These are phyloP conservation scores for Drosophila affinis DNA, from an alignment of 2,888 invertebrate species.

Conservation along the genomic window DNA sequence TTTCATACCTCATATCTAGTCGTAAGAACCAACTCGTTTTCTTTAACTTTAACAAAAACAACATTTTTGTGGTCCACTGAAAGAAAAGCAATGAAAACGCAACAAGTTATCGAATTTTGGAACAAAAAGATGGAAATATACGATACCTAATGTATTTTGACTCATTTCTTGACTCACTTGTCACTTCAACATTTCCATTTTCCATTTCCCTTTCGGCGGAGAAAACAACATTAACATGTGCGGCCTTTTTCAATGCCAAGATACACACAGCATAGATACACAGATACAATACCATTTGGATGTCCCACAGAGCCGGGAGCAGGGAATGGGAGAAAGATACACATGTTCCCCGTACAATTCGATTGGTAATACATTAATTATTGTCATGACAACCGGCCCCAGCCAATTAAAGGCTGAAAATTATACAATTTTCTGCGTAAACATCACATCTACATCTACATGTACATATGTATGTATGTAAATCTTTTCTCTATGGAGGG, in stretches of 20 bases:
- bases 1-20: background rate
- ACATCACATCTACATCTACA: slow-evolving; percentile 11
- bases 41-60: background rate
- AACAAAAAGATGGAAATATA: background rate
- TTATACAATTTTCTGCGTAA: slow-evolving; percentile 61
- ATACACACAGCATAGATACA: slow-evolving; percentile 39
- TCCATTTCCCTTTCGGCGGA: slow-evolving; percentile 15
- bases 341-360: slow-evolving; percentile 48
- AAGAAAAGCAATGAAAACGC: background rate
- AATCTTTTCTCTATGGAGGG: slow-evolving; percentile 2
- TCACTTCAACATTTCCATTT: slow-evolving; percentile 28
- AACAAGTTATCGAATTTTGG: slow-evolving; percentile 13
- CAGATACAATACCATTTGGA: slow-evolving; percentile 24
- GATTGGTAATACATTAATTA: slow-evolving; percentile 74
- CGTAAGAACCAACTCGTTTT: slow-evolving; percentile 13
- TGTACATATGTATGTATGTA: background rate
- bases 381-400: slow-evolving; percentile 66
- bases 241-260: slow-evolving; percentile 56
- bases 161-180: slow-evolving; percentile 34
- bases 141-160: slow-evolving; percentile 20
- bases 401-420: slow-evolving; percentile 70
- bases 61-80: slow-evolving; percentile 50
- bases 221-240: slow-evolving; percentile 39
- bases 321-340: slow-evolving; percentile 22
- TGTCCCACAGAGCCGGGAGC: slow-evolving; percentile 9